phyloP scores from a whole-genome alignment of 2,797 vertebrate species.

The Pseudomugil gertrudae region DNA sequence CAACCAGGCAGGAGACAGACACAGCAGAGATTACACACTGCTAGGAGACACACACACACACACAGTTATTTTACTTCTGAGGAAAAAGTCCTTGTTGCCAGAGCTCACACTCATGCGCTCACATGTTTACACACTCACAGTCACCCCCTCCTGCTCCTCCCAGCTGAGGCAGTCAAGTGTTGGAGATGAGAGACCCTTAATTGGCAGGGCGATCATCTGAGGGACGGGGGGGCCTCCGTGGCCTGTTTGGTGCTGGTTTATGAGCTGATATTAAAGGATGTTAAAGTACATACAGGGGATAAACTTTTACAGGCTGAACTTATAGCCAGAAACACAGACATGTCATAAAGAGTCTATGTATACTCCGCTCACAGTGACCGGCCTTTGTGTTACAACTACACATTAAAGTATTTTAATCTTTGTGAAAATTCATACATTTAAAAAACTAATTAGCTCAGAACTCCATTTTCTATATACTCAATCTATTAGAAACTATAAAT shows the following conservation, averaged over 20 bases:
- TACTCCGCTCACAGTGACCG: slow-evolving; percentile 28
- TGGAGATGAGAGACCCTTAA: slow-evolving; percentile 61
- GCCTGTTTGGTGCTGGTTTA: slow-evolving; percentile 80
- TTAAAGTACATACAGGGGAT: slow-evolving; percentile 82
- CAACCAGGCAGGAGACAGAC: slow-evolving; percentile 92
- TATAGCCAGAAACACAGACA: slow-evolving; percentile 69
- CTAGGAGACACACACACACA: slow-evolving; percentile 53
- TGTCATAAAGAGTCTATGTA: slow-evolving; percentile 69
- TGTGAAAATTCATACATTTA: not conserved
- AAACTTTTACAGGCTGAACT: slow-evolving; percentile 80
- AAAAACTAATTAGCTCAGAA: not conserved
- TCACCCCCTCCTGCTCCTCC: slow-evolving; percentile 22
- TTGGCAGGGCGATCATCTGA: slow-evolving; percentile 65
- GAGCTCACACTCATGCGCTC: slow-evolving; percentile 36
- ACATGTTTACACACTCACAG: slow-evolving; percentile 52
- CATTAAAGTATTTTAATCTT: slow-evolving; percentile 11
- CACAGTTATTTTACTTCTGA: slow-evolving; percentile 59
- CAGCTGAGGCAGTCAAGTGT: slow-evolving; percentile 55
- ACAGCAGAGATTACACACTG: slow-evolving; percentile 79
- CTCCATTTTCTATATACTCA: not conserved
- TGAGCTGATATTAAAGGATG: slow-evolving; percentile 78
- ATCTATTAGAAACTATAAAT: not conserved
- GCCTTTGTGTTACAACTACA: not conserved
- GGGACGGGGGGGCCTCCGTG: slow-evolving; percentile 51
- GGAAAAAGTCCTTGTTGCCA: slow-evolving; percentile 54